Conservation (phyloP, 2,113 vertebrate genomes). For the Percina caprodes region DNA sequence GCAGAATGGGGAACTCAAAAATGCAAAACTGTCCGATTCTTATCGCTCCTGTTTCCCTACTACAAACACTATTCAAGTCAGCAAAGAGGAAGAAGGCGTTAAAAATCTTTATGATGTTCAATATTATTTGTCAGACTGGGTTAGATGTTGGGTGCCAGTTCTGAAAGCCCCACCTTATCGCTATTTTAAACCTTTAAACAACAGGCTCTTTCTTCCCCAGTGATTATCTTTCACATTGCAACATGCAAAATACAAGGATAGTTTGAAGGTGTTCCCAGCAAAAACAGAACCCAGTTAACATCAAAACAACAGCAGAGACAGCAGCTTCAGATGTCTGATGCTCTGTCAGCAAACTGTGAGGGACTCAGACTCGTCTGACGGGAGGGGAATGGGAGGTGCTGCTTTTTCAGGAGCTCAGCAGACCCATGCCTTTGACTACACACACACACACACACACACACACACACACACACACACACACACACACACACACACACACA, state of each 20-base stretch:
- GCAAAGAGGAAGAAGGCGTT: slow-evolving; percentile 63
- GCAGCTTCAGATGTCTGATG: slow-evolving; percentile 26
- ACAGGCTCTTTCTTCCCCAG: neutral
- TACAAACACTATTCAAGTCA: slow-evolving; percentile 62
- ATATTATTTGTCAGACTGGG: neutral
- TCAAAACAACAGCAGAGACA: slow-evolving; percentile 56
- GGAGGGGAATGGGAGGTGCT: slow-evolving; percentile 17
- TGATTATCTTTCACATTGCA: neutral
- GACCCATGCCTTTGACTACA: slow-evolving; percentile 44
- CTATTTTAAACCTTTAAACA: neutral
- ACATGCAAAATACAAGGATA: neutral
- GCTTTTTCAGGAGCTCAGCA: slow-evolving; percentile 47
- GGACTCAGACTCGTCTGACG: slow-evolving; percentile 28
- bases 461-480: neutral
- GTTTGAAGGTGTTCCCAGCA: slow-evolving; percentile 16
- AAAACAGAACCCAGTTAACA: slow-evolving; percentile 41
- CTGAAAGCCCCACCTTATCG: neutral
- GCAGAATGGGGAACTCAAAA: slow-evolving; percentile 80
- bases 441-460: too few relatives aligned
- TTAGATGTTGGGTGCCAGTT: neutral
- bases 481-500: slow-evolving; percentile 31
- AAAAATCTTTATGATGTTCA: slow-evolving; percentile 33
- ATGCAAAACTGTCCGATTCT: slow-evolving; percentile 79
- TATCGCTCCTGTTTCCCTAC: slow-evolving; percentile 71
- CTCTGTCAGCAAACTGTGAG: slow-evolving; percentile 66